A percentile compares a stretch with the other conserved stretches of the same genome.
These are phyloP conservation scores for Corvus hawaiiensis DNA, from an alignment of 2,113 vertebrate genomes.

Conservation along the genomic window DNA sequence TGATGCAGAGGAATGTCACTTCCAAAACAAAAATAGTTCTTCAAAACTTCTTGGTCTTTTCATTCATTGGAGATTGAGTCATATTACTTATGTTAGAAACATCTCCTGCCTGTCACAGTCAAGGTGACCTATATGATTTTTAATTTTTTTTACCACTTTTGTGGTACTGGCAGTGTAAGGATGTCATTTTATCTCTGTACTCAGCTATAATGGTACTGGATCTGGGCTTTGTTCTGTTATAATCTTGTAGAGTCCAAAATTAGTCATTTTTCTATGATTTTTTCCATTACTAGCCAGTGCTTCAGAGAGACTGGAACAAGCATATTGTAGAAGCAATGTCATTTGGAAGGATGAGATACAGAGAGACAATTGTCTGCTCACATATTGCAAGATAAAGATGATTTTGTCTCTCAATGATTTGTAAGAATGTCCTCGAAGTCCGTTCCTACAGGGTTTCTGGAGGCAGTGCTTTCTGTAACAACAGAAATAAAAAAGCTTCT, in stretches of 20 bases:
- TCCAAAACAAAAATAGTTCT: not conserved
- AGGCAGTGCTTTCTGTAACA: not conserved
- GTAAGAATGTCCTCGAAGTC: not conserved
- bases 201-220: not conserved
- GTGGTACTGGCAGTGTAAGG: not conserved
- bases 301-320: constrained; percentile 5
- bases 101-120: not conserved
- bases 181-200: not conserved
- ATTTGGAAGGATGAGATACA: not conserved
- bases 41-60: not conserved
- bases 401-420: not conserved
- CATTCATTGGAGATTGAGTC: not conserved
- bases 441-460: not conserved
- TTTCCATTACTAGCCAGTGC: not conserved
- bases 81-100: not conserved
- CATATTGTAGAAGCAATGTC: not conserved
- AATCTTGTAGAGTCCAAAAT: not conserved
- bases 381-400: not conserved
- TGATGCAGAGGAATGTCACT: not conserved
- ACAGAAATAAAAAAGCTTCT: not conserved
- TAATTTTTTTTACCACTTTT: not conserved
- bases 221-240: not conserved
- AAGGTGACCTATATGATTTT: not conserved
- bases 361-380: constrained; percentile 27
- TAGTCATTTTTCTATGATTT: not conserved